Percentiles rank a stretch among this genome's conserved stretches.
Evolutionary conservation across 2,797 vertebrate species (phyloP).

Genomic region (Poeciliopsis infans): DNA sequence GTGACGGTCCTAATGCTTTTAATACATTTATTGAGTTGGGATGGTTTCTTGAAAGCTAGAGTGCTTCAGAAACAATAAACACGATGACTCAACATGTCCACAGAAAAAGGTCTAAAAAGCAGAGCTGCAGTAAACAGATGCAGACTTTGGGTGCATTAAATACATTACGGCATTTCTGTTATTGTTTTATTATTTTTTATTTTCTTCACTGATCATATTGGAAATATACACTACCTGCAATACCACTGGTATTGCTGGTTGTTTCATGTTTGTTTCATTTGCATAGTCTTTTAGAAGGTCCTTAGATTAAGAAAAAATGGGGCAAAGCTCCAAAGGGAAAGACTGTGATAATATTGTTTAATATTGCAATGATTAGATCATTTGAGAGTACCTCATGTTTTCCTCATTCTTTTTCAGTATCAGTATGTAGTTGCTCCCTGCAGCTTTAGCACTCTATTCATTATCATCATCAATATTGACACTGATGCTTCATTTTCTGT

Average conservation of each 20-base stretch:
- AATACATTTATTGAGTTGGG: background rate
- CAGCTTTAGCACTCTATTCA: background rate
- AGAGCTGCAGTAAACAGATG: background rate
- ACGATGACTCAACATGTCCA: background rate
- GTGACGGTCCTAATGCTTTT: background rate
- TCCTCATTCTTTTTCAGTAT: background rate
- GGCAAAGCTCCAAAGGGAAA: background rate
- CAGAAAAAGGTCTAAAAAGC: background rate
- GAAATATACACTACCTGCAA: background rate
- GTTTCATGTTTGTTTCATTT: background rate
- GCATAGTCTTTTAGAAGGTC: background rate
- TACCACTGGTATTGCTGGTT: background rate
- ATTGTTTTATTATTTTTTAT: background rate
- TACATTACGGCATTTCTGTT: background rate
- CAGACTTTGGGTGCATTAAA: background rate
- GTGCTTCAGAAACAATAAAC: background rate
- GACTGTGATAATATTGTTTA: background rate
- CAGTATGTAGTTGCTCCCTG: background rate
- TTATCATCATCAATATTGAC: background rate
- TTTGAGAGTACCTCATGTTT: background rate
- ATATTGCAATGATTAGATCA: background rate
- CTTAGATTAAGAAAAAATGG: background rate
- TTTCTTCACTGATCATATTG: background rate
- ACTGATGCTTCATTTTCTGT: conserved; percentile 36
- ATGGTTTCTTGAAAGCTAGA: background rate